These are phyloP conservation scores for Amiota minor DNA, from an alignment of 2,888 invertebrate species.

Conservation along the genomic window DNA sequence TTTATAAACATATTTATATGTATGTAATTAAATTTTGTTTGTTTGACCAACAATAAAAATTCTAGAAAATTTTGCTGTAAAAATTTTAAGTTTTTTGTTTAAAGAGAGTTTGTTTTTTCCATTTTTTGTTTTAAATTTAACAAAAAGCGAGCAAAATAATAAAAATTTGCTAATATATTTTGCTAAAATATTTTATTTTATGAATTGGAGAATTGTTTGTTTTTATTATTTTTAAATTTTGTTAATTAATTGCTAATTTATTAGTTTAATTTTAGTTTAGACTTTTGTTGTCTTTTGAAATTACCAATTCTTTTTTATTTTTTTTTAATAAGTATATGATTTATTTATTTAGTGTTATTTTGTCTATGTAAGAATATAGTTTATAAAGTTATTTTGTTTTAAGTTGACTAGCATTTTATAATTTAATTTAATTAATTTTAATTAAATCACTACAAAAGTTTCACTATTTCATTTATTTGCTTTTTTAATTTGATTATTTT, in stretches of 20 bases:
- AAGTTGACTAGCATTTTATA: constrained; percentile 9
- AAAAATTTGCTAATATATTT: constrained; percentile 71
- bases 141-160: constrained; percentile 67
- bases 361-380: background rate
- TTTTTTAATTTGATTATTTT: constrained; percentile 30
- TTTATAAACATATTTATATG: constrained; percentile 17
- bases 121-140: constrained; percentile 40
- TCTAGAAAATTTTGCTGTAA: constrained; percentile 67
- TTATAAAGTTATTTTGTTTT: constrained; percentile 8
- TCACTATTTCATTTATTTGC: constrained; percentile 38
- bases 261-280: constrained; percentile 43
- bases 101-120: constrained; percentile 40
- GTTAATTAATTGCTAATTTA: constrained; percentile 30
- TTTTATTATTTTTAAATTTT: constrained; percentile 23
- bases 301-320: constrained; percentile 39
- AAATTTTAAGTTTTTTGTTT: constrained; percentile 35
- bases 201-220: constrained; percentile 28
- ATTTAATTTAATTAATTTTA: constrained; percentile 17
- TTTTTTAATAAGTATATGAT: constrained; percentile 38
- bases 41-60: constrained; percentile 58
- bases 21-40: constrained; percentile 43
- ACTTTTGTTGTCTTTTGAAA: constrained; percentile 11
- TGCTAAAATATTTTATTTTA: constrained; percentile 50
- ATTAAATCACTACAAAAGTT: constrained; percentile 40
- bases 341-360: constrained; percentile 31